Evolutionary conservation across 1,140 invertebrate species (phyloP), one percentile per base, ranked within the genome.

Genomic region (Danaus plexippus): DNA sequence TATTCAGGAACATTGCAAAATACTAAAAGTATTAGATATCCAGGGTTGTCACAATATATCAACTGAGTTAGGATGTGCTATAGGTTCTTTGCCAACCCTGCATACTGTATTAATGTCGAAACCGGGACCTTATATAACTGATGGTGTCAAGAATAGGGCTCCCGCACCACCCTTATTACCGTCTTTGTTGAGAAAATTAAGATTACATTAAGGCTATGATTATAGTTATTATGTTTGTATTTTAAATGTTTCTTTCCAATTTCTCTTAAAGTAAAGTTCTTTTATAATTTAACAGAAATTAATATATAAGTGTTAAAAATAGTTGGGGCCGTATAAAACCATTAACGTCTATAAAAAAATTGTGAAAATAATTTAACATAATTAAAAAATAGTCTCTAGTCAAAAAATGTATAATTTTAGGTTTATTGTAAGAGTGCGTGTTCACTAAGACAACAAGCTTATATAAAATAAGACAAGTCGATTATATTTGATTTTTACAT

Each of bases 1-100:
- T 13, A 88, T 94, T 44, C 84, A 83, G 55, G 63, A 73, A 0
- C 80, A 92, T 62, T 92, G 92, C 60, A 87, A 87, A 54, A 85
- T 85, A 52, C 66, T 92, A 47, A 85, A 88, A 57, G 87, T 88
- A 43, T 68, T 92, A 18, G 90, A 92, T 73, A 87, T 91, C 9
- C 89, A 89, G 61, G 88, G 88, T 3, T 92, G 91, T 70, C 80
- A 78, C n/a, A 81, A 85, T 40, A 89, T 92, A 57, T 89, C 90
- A 11, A 76, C 84, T 4, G 89, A 90, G 47, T 63, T 89, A 6
- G 89, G 88, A 12, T 88, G 88, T 59, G 64, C 86, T 0, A 74
- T 90, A 40, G 77, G 85, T 6, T 61, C 65, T n/a, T 59, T 90
- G 12, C 78, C 85, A 0, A 88, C 88, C 0, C 61, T 90, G 12